phyloP scores from a whole-genome alignment of 2,888 invertebrate genomes.

The Tiliacea citrago region DNA sequence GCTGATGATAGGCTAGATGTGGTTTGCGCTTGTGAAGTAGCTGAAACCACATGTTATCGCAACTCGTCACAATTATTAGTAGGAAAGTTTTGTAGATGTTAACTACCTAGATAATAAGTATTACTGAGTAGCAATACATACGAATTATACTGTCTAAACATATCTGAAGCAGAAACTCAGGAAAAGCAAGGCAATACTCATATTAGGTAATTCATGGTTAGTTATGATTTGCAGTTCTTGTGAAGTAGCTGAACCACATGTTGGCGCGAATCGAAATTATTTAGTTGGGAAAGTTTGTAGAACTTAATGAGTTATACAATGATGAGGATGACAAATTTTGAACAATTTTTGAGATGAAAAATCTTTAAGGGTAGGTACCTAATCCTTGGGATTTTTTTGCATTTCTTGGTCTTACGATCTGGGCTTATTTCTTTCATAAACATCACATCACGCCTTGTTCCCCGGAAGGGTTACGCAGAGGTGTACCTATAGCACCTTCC shows the following conservation, averaged over 20 bases:
- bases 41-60: conserved; percentile 57
- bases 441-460: too few relatives aligned
- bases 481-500: too few relatives aligned
- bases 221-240: not conserved
- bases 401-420: not conserved
- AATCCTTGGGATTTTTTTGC: not conserved
- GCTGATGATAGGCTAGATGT: conserved; percentile 16
- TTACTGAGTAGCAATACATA: not conserved
- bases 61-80: conserved; percentile 42
- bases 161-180: conserved; percentile 4
- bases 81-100: conserved; percentile 2
- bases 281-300: not conserved
- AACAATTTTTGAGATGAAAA: too few relatives aligned
- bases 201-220: not conserved
- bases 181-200: not conserved
- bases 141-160: not conserved
- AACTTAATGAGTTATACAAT: too few relatives aligned
- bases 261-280: not conserved
- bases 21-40: conserved; percentile 33
- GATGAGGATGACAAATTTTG: not conserved
- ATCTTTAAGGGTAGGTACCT: not conserved
- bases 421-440: not conserved
- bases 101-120: not conserved
- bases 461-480: not conserved
- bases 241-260: not conserved